Percentiles rank a stretch among this genome's conserved stretches.
These are phyloP conservation scores for Canis aureus DNA, from an alignment of 2,113 vertebrate species.

Conservation along the genomic window DNA sequence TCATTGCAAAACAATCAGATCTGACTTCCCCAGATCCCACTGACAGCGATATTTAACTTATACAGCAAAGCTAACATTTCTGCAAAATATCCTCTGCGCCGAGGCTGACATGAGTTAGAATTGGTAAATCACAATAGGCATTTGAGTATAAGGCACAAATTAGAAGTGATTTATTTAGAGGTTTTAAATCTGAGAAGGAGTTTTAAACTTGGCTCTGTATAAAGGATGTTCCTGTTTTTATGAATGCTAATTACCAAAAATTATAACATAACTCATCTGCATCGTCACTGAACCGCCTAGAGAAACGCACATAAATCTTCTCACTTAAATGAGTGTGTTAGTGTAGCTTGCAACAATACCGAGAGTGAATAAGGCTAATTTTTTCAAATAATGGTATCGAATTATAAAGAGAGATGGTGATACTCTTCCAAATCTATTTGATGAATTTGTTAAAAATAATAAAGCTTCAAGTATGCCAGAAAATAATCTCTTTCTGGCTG, in stretches of 20 bases:
- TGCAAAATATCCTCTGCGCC: constrained; percentile 26
- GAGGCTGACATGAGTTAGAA: constrained; percentile 55
- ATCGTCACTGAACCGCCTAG: constrained; percentile 32
- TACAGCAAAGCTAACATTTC: constrained; percentile 32
- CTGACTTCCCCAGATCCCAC: background rate
- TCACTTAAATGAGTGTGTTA: constrained; percentile 31
- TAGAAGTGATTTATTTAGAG: constrained; percentile 60
- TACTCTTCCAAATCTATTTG: constrained; percentile 41
- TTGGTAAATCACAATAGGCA: constrained; percentile 34
- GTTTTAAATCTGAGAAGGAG: constrained; percentile 49
- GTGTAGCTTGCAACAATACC: background rate
- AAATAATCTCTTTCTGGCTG: constrained; percentile 12
- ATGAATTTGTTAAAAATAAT: background rate
- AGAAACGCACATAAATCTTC: constrained; percentile 54
- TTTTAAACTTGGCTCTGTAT: constrained; percentile 61
- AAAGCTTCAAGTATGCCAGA: constrained; percentile 37
- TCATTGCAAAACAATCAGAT: background rate
- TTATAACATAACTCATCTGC: constrained; percentile 54
- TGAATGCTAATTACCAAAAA: constrained; percentile 70
- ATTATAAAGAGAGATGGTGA: background rate
- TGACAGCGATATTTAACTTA: background rate
- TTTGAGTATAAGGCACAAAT: constrained; percentile 47
- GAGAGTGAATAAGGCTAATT: background rate
- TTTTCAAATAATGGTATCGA: background rate
- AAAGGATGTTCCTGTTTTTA: constrained; percentile 61